A percentile compares a stretch with the other conserved stretches of the same genome.
Evolutionary conservation across 2,113 vertebrate genomes (phyloP).

Genomic region (Mystacornis crossleyi): DNA sequence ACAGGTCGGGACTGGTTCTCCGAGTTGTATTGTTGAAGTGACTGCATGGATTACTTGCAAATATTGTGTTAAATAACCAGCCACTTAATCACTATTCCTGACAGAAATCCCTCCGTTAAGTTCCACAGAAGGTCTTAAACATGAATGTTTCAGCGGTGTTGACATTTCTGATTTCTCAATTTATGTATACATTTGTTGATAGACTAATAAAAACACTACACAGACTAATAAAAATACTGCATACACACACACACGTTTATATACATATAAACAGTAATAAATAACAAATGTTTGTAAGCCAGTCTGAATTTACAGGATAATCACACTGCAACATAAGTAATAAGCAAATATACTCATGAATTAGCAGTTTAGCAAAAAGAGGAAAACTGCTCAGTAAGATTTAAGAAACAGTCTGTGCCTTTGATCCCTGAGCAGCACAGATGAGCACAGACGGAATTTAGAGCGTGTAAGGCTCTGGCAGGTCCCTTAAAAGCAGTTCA

Average conservation of each 20-base stretch:
- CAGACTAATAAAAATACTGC: not conserved
- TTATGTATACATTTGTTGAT: not conserved
- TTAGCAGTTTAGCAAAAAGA: not conserved
- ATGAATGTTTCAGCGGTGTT: not conserved
- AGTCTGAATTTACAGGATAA: not conserved
- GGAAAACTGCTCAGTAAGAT: not conserved
- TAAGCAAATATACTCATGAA: not conserved
- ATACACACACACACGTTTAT: not conserved
- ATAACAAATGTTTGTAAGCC: not conserved
- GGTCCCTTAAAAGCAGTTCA: not conserved
- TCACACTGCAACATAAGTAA: not conserved
- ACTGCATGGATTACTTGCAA: not conserved
- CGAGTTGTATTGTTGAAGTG: not conserved
- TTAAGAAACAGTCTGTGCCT: not conserved
- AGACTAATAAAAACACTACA: not conserved
- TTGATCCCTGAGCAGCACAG: not conserved
- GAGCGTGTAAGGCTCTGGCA: not conserved
- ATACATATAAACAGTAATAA: not conserved
- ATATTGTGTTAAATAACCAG: not conserved
- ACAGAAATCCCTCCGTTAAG: slow-evolving; percentile 1
- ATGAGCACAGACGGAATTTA: not conserved
- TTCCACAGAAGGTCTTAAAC: not conserved
- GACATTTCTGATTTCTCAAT: not conserved
- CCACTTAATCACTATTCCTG: not conserved
- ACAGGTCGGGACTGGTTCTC: not conserved